Base-by-base conservation (phyloP, 23 tunicate genomes). In the Ascidia mentula region DNA sequence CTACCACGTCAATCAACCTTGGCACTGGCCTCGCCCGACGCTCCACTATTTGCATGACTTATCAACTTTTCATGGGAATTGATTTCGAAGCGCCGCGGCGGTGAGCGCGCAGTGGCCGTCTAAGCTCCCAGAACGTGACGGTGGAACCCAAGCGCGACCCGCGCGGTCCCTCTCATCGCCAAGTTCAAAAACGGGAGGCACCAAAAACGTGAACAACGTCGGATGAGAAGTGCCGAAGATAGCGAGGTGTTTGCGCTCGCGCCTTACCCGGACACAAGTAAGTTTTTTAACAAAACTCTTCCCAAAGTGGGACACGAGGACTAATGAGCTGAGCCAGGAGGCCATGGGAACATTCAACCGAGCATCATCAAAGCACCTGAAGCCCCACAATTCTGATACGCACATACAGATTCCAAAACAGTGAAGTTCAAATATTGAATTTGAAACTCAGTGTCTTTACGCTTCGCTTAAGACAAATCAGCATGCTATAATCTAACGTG, bases 51-150 rank as follows among this genome's bases (percentile, higher is more conserved):
- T 53, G 65, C 65, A 53, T 53, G 65, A 53, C 65, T 53, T 53
- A 53, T 53, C 46, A 37, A 74, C 45, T 28, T 38, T 74, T 74
- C 78, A 74, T 74, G 78, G 78, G 78, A 74, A 74, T 28, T 74
- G 78, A 74, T 39, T 74, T 74, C 46, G 40, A 38, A 74, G 78
- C 78, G 78, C 78, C 78, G 7, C 65, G 28, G 65, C 65, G 24
- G 65, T 53, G 65, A 3, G 65, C 13, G 65, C 65, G 65, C 65
- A 28, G 65, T 5, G 28, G 28, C 65, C 65, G 13, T 53, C 13
- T 28, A 28, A 53, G 65, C 65, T 28, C 65, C 65, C 22, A 3
- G 13, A 53, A 53, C 65, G 65, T 53, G 65, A 53, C 24, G 65
- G n/a, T n/a, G n/a, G n/a, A n/a, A n/a, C 28, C 24, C 65, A 53